Evolutionary conservation across 2,888 invertebrate genomes (phyloP).

Genomic region (Venustoraphidia nigricollis): DNA sequence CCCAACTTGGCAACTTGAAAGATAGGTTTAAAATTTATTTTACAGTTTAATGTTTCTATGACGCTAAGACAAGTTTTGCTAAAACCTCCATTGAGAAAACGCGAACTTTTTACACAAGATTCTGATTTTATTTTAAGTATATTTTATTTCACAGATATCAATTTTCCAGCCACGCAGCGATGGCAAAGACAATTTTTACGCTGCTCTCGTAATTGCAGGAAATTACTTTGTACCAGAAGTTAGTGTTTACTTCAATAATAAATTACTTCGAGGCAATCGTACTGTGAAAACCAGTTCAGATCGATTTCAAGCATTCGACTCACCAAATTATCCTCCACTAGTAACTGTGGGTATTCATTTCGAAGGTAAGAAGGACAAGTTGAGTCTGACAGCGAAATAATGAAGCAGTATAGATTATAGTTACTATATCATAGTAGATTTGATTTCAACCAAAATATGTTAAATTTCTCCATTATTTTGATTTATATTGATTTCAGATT

Average conservation of each 20-base stretch:
- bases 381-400: too few relatives aligned
- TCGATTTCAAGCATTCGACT: conserved; percentile 65
- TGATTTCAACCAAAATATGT: too few relatives aligned
- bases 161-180: conserved; percentile 89
- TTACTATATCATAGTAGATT: too few relatives aligned
- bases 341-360: conserved; percentile 72
- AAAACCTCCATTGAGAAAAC: neutral
- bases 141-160: conserved; percentile 48
- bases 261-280: conserved; percentile 79
- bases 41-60: too few relatives aligned
- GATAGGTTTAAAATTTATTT: too few relatives aligned
- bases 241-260: conserved; percentile 77
- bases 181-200: conserved; percentile 84
- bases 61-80: too few relatives aligned
- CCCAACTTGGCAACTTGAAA: too few relatives aligned
- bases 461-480: too few relatives aligned
- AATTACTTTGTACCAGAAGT: conserved; percentile 86
- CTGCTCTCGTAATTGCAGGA: conserved; percentile 79
- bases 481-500: too few relatives aligned
- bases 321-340: conserved; percentile 73
- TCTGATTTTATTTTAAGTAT: neutral
- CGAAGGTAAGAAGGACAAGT: conserved; percentile 30
- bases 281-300: conserved; percentile 60
- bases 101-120: neutral
- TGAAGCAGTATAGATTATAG: too few relatives aligned